Conservation (phyloP, 2,888 invertebrate species). For the Dysmachus trigonus region DNA sequence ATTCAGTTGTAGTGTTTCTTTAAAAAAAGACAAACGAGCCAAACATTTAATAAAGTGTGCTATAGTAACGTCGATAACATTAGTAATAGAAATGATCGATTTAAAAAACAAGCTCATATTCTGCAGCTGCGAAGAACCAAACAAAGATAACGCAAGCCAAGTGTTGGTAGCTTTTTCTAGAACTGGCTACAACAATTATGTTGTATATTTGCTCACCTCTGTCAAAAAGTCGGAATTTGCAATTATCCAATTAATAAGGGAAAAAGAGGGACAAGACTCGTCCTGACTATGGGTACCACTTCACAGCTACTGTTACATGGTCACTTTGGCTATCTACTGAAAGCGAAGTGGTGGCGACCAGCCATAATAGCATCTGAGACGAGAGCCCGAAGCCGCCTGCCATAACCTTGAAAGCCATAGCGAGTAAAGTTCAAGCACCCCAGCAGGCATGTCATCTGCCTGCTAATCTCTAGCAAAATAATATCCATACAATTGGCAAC, state of each 20-base stretch:
- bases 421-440: slow-evolving; percentile 39
- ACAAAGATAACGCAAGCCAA: background rate
- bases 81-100: background rate
- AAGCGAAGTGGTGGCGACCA: background rate
- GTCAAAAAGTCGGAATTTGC: background rate
- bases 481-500: slow-evolving; percentile 43
- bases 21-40: no score
- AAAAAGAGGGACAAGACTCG: background rate
- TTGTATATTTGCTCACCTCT: background rate
- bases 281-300: background rate
- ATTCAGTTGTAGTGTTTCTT: no score
- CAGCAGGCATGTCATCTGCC: slow-evolving; percentile 27
- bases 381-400: background rate
- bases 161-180: background rate
- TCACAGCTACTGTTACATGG: background rate
- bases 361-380: background rate
- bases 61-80: background rate
- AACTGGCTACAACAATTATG: background rate
- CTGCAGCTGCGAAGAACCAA: background rate
- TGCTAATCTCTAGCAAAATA: slow-evolving; percentile 33
- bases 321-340: background rate
- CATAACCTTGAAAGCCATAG: slow-evolving; percentile 22
- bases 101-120: background rate
- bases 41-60: background rate
- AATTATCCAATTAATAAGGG: background rate